Conservation (phyloP, 2,888 invertebrate genomes). For the Oscheius sp. region DNA sequence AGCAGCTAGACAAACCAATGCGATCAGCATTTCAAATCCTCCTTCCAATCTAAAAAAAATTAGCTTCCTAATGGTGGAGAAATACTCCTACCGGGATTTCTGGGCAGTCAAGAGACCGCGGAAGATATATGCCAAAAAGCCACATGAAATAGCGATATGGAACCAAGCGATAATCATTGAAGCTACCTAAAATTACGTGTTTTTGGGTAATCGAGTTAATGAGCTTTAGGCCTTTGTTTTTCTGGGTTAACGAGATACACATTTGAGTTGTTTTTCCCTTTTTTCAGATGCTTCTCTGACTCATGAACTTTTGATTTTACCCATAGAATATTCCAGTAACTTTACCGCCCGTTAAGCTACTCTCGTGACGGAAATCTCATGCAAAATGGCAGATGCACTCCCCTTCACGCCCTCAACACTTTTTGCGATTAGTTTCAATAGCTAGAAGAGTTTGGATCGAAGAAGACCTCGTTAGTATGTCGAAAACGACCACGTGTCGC, state of each 20-base stretch:
- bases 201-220: too few relatives aligned
- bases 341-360: too few relatives aligned
- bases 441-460: neutral
- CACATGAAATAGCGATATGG: conserved; percentile 42
- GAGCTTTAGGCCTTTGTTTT: too few relatives aligned
- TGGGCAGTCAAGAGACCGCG: conserved; percentile 36
- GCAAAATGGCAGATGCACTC: neutral
- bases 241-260: neutral
- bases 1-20: conserved; percentile 35
- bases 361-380: neutral
- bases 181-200: conserved; percentile 47
- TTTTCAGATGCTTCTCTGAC: neutral
- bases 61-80: conserved; percentile 28
- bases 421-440: neutral
- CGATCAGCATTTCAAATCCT: conserved; percentile 36
- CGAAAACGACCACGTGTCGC: conserved; percentile 15
- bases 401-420: neutral
- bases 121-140: conserved; percentile 41
- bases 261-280: neutral
- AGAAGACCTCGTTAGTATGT: conserved; percentile 19
- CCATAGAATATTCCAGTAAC: too few relatives aligned
- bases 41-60: conserved; percentile 28
- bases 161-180: conserved; percentile 45
- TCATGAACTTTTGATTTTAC: too few relatives aligned
- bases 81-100: conserved; percentile 22